Evolutionary conservation across 2,888 invertebrate species (phyloP).

Genomic region (Drosophila robusta): DNA sequence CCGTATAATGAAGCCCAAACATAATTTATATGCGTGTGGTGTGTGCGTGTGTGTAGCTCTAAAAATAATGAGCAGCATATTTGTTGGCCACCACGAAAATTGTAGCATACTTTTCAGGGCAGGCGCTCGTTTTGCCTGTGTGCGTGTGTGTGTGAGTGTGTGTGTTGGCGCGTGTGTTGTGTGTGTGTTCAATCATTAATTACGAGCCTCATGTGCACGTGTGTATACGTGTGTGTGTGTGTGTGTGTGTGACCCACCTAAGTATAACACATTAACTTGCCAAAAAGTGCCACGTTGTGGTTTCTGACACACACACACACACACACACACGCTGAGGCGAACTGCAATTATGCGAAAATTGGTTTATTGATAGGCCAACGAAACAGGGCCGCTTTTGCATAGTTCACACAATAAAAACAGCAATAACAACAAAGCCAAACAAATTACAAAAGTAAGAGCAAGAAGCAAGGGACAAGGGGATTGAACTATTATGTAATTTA

Average conservation of each 20-base stretch:
- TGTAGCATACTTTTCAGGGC: slow-evolving; percentile 67
- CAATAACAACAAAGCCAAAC: slow-evolving; percentile 26
- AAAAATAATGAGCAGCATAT: slow-evolving; percentile 79
- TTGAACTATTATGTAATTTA: no score
- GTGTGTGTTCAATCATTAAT: slow-evolving; percentile 71
- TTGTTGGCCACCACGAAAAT: slow-evolving; percentile 67
- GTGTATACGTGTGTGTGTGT: slow-evolving; percentile 17
- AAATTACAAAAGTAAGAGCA: slow-evolving; percentile 28
- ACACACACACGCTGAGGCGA: slow-evolving; percentile 17
- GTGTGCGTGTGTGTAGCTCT: slow-evolving; percentile 38
- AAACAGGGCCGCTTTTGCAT: slow-evolving; percentile 28
- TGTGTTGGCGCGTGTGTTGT: slow-evolving; percentile 2
- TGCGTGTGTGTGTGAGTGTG: not conserved
- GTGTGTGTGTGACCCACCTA: slow-evolving; percentile 38
- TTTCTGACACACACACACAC: slow-evolving; percentile 42
- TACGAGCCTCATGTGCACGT: slow-evolving; percentile 37
- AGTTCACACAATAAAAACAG: slow-evolving; percentile 21
- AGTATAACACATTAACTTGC: slow-evolving; percentile 72
- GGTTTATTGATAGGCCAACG: slow-evolving; percentile 68
- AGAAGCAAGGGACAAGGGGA: no score
- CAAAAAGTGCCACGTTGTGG: slow-evolving; percentile 76
- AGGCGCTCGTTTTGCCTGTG: not conserved
- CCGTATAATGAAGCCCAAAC: slow-evolving; percentile 74
- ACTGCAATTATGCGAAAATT: slow-evolving; percentile 68
- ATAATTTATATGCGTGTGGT: slow-evolving; percentile 66